Base-by-base conservation (phyloP, 2,888 invertebrate genomes). In the Leistus spinibarbis region DNA sequence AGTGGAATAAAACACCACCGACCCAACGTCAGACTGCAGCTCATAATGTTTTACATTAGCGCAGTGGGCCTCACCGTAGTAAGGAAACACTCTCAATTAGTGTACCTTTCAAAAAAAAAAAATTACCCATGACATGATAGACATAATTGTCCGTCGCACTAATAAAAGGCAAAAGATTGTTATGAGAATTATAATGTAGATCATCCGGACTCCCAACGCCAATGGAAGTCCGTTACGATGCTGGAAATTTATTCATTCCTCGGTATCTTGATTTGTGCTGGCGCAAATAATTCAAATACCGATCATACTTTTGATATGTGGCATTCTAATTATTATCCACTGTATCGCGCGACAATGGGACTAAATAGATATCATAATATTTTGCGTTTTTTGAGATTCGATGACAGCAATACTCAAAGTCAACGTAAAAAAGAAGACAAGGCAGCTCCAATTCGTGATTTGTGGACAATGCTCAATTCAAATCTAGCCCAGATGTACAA, bases 361-460 rank as follows among this genome's bases (percentile, higher is more conserved):
- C 13, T 77, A 7, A 73, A 56, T 27, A 76, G 79, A 72, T 80
- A 80, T 67, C 76, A 53, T 19, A 66, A 54, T 53, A 78, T 81
- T 65, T 53, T 79, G 65, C 78, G 81, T 56, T 82, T 81, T 78
- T 77, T 82, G 54, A 63, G 80, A 72, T 82, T 82, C 76, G 80
- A 83, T 67, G 79, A 82, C 71, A 63, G 20, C 20, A 79, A 77
- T 76, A 82, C 80, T 40, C 80, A 81, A 68, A 54, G 10, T 53
- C 57, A 78, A 19, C 79, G 79, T 60, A 62, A 66, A 71, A 60
- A 79, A 75, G 64, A 69, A 17, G 81, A 82, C 72, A 82, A 81
- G 78, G 80, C 80, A 54, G 82, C 81, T 66, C 71, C 78, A 62
- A 79, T 80, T 22, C 76, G 74, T 19, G 79, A 80, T 66, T 62